These are phyloP conservation scores for Hirudo medicinalis DNA, from an alignment of 1,140 invertebrate genomes.

Conservation along the genomic window DNA sequence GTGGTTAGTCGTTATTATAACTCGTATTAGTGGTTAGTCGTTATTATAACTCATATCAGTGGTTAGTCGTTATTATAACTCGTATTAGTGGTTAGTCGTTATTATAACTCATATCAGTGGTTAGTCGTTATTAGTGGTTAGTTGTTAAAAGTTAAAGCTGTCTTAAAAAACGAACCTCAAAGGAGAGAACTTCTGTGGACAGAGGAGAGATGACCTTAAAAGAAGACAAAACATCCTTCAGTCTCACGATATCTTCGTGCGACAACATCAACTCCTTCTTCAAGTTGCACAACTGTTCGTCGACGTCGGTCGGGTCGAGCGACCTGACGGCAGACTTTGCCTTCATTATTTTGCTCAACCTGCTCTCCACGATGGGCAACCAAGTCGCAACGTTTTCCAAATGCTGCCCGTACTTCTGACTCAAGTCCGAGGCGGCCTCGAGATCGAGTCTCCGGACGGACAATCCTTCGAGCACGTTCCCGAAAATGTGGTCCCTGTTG, in stretches of 20 bases:
- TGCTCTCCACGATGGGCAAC: not conserved
- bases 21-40: too few relatives aligned
- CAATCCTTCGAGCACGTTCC: not conserved
- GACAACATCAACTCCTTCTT: not conserved
- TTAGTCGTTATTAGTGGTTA: too few relatives aligned
- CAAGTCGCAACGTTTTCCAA: not conserved
- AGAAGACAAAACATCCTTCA: not conserved
- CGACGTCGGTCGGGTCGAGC: not conserved
- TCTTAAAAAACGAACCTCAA: not conserved
- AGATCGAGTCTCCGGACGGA: not conserved
- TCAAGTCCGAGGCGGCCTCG: not conserved
- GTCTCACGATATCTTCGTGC: not conserved
- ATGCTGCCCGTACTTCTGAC: not conserved
- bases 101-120: too few relatives aligned
- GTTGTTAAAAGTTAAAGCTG: too few relatives aligned
- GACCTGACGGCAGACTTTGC: not conserved
- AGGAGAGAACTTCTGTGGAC: not conserved
- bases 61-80: too few relatives aligned
- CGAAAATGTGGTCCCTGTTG: conserved; percentile 1
- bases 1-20: too few relatives aligned
- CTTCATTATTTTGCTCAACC: not conserved
- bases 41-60: too few relatives aligned
- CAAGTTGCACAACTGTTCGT: not conserved
- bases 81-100: too few relatives aligned
- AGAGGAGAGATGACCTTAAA: not conserved